Percentiles rank a stretch among this genome's conserved stretches.
Conservation (phyloP, 2,113 vertebrate species). For the Alethe diademata region DNA sequence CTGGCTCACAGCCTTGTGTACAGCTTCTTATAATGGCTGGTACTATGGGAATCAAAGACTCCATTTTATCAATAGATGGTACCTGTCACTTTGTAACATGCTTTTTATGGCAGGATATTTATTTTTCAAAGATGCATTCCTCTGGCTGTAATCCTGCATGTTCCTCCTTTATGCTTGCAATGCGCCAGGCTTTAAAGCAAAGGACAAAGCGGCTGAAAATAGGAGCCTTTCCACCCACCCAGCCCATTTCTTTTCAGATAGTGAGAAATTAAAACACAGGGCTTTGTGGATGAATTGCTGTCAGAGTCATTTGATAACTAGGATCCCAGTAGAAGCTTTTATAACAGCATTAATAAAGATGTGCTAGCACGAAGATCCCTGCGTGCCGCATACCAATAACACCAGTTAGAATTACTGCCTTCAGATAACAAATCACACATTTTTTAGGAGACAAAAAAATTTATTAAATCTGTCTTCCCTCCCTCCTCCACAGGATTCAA, state of each 20-base stretch:
- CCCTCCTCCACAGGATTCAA: not conserved
- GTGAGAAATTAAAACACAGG: slow-evolving; percentile 50
- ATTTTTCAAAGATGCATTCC: slow-evolving; percentile 69
- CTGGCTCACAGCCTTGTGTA: slow-evolving; percentile 20
- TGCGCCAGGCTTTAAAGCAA: slow-evolving; percentile 56
- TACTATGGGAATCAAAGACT: slow-evolving; percentile 64
- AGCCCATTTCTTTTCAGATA: slow-evolving; percentile 53
- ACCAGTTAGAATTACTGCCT: slow-evolving; percentile 26
- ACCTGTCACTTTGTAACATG: slow-evolving; percentile 61
- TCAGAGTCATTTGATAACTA: slow-evolving; percentile 45
- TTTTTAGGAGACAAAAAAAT: slow-evolving; percentile 16
- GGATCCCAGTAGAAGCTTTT: slow-evolving; percentile 46
- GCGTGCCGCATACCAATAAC: not conserved
- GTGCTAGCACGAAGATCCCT: not conserved
- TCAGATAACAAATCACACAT: not conserved
- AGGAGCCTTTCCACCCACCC: slow-evolving; percentile 28
- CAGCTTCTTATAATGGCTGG: not conserved
- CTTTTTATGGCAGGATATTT: slow-evolving; percentile 72
- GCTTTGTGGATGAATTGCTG: slow-evolving; percentile 45
- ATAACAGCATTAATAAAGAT: slow-evolving; percentile 51
- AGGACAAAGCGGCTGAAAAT: slow-evolving; percentile 70
- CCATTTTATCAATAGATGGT: slow-evolving; percentile 53
- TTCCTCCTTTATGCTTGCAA: slow-evolving; percentile 56
- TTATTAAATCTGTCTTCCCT: not conserved
- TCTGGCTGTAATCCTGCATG: slow-evolving; percentile 55